phyloP scores from a whole-genome alignment of 2,113 vertebrate species.

The Solea senegalensis region DNA sequence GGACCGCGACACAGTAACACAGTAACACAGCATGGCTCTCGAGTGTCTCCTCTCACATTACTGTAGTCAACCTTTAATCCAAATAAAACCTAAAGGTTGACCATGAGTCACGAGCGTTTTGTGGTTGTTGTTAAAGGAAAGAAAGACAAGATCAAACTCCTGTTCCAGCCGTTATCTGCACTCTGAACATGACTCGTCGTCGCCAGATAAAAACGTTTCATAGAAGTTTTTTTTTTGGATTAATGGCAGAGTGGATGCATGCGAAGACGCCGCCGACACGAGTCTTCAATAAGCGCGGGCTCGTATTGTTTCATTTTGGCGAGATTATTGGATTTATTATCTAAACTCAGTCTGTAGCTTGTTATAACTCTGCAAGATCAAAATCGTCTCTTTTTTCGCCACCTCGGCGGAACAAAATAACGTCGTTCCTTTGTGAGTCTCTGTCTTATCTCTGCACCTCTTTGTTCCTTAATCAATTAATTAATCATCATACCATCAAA shows the following conservation, averaged over 20 bases:
- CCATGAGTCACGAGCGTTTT: not conserved
- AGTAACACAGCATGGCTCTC: too few relatives aligned
- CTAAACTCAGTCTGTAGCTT: conserved; percentile 5
- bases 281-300: conserved; percentile 12
- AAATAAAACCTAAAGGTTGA: too few relatives aligned
- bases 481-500: conserved; percentile 47
- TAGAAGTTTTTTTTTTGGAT: conserved; percentile 11
- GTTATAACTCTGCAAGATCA: conserved; percentile 34
- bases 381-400: conserved; percentile 19
- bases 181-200: not conserved
- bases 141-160: conserved; percentile 8
- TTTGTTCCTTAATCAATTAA: conserved; percentile 49
- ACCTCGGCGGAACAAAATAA: conserved; percentile 38
- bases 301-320: conserved; percentile 9
- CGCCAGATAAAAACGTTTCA: conserved; percentile 14
- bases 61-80: too few relatives aligned
- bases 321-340: conserved; percentile 34
- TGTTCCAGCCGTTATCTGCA: not conserved
- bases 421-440: conserved; percentile 35
- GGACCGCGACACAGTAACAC: too few relatives aligned
- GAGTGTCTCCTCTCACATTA: too few relatives aligned
- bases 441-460: conserved; percentile 8
- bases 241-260: conserved; percentile 1
- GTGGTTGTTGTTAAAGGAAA: not conserved
- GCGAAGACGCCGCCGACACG: not conserved